Conservation (phyloP, 1,140 invertebrate genomes). For the Arion vulgaris region DNA sequence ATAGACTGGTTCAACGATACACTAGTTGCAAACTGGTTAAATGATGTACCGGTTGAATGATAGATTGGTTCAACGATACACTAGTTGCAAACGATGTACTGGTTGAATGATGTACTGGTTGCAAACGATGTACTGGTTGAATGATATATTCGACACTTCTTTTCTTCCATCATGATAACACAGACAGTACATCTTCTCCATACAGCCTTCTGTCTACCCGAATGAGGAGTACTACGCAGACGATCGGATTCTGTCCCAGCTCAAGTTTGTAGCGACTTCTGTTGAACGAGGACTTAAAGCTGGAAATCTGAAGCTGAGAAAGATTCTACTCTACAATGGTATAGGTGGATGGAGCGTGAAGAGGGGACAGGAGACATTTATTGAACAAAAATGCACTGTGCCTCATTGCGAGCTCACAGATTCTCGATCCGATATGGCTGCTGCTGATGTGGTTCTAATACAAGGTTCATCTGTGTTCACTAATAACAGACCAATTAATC, state of each 20-base stretch:
- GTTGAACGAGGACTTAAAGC: slow-evolving; percentile 31
- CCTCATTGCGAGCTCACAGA: slow-evolving; percentile 58
- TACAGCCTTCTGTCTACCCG: slow-evolving; percentile 43
- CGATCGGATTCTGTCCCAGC: slow-evolving; percentile 57
- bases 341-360: slow-evolving; percentile 52
- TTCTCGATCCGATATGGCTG: slow-evolving; percentile 40
- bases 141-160: too few species aligned
- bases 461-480: slow-evolving; percentile 42
- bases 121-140: too few species aligned
- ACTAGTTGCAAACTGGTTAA: too few species aligned
- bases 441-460: slow-evolving; percentile 63
- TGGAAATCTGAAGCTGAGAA: slow-evolving; percentile 47
- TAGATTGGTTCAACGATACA: too few species aligned
- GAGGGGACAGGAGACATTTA: slow-evolving; percentile 51
- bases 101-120: too few species aligned
- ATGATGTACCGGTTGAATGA: too few species aligned
- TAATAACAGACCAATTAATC: slow-evolving; percentile 50
- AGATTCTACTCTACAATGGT: slow-evolving; percentile 58
- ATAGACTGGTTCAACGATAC: too few species aligned
- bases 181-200: slow-evolving; percentile 2
- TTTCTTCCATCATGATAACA: background rate
- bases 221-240: slow-evolving; percentile 47
- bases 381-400: slow-evolving; percentile 61
- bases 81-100: too few species aligned
- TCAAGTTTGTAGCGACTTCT: slow-evolving; percentile 48